Base-by-base conservation (phyloP, 2,797 vertebrate genomes). In the Spea hammondii region DNA sequence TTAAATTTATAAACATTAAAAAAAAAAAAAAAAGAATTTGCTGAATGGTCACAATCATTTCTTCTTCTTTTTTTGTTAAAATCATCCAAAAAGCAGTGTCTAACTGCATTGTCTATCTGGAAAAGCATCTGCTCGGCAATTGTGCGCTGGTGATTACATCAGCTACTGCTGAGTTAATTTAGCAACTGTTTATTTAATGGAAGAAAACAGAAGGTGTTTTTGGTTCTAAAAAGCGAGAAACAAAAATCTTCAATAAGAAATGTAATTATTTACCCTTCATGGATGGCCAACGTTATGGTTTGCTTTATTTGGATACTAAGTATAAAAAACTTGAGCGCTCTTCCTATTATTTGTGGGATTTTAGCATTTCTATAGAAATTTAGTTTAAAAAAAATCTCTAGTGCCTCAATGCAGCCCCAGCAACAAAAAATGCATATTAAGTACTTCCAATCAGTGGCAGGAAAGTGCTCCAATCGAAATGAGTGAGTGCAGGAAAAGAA, bases 121-220 rank as follows among this genome's bases (percentile, higher is more conserved):
- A 47, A 32, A 45, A 75, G 54, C 78, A 79, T 79, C 78, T 79
- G 78, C 55, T 79, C 6, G 44, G 78, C 66, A 70, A 70, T 75
- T 64, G 65, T 13, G 32, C 5, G 48, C 57, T 70, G 72, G 46
- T 55, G 66, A 75, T 79, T 59, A 44, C 57, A 45, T 59, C 5
- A 71, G 62, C 65, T 50, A 73, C 70, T 74, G 78, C 78, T 75
- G 78, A 79, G 78, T 70, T 79, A 75, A 79, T 75, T 65, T 50
- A 55, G 49, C 68, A 74, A 65, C 72, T 79, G 65, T 70, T 79
- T 75, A 70, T 77, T 68, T 77, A 77, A 81, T 72, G 64, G 74
- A 81, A 81, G 59, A 60, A 77, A 81, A 77, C 79, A 81, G 74
- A 72, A 76, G 79, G 74, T 9, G n/a, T 80, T 65, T 81, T 64